Evolutionary conservation across 2,888 invertebrate genomes (phyloP).

Genomic region (Caenorhabditis sp.): DNA sequence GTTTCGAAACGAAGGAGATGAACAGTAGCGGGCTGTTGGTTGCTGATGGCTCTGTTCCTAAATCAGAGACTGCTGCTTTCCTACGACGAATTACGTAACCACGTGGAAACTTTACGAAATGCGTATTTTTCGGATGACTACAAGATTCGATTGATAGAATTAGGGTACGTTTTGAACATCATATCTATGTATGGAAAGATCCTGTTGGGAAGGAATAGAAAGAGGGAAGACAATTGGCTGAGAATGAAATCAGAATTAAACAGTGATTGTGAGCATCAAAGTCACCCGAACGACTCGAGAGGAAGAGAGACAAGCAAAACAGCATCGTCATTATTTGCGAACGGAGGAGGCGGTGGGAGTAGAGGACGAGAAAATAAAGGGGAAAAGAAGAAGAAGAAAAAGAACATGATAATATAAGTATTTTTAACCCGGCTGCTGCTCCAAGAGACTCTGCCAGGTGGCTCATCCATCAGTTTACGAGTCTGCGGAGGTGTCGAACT

Average conservation of each 20-base stretch:
- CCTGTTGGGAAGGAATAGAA: not conserved
- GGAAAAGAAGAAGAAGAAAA: slow-evolving; percentile 25
- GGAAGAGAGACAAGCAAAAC: slow-evolving; percentile 40
- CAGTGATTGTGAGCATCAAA: slow-evolving; percentile 20
- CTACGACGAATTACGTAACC: slow-evolving; percentile 23
- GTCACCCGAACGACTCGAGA: slow-evolving; percentile 1
- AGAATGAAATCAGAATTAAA: not conserved
- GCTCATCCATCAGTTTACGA: slow-evolving; percentile 21
- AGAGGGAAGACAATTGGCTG: not conserved
- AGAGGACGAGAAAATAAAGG: slow-evolving; percentile 20
- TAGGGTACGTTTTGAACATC: too few species aligned
- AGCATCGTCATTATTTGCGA: slow-evolving; percentile 56
- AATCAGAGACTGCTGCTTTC: slow-evolving; percentile 1
- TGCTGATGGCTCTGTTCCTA: not conserved
- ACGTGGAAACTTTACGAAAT: not conserved
- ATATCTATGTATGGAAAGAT: too few species aligned
- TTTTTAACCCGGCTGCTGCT: slow-evolving; percentile 29
- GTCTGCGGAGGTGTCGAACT: slow-evolving; percentile 29
- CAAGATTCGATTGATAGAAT: too few species aligned
- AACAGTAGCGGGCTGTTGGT: slow-evolving; percentile 19
- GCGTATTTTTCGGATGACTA: not conserved
- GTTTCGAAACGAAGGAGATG: slow-evolving; percentile 35
- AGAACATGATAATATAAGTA: slow-evolving; percentile 49
- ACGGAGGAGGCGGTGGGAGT: slow-evolving; percentile 33
- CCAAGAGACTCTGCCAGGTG: slow-evolving; percentile 27